Base-by-base conservation (phyloP, 2,888 invertebrate genomes). In the Folsomia manolachei region DNA sequence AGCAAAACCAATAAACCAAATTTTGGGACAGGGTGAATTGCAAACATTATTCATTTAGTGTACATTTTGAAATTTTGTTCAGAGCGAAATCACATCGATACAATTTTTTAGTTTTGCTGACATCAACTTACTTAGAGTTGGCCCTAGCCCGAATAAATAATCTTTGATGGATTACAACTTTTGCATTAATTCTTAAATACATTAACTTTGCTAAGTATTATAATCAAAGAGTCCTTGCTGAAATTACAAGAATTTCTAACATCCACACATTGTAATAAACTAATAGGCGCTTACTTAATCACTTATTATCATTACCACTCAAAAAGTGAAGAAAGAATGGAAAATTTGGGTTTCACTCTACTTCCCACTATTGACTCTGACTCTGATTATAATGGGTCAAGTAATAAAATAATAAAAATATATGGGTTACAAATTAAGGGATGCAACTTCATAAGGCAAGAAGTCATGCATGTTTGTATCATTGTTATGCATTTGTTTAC, bases 341-440 rank as follows among this genome's bases (percentile, higher is more conserved):
- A n/a, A 56, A 56, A 56, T 56, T 56, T 56, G 19, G 56, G 21
- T 39, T 56, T 27, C 63, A 63, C 26, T 63, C 63, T 63, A 27
- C 27, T 63, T 63, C 4, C 27, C 63, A 27, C n/a, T n/a, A n/a
- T n/a, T n/a, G n/a, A n/a, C n/a, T n/a, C n/a, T 63, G 63, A 63
- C 63, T 63, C 27, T 63, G 27, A 4, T 63, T 27, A 63, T 63
- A 26, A 63, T 27, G 26, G 63, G 63, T 63, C 63, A 63, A 24
- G 1, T 19, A 56, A n/a, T 56, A 56, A 4, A 4, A 14, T 64
- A 27, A 21, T 4, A 64, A n/a, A n/a, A n/a, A n/a, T n/a, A n/a
- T n/a, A 64, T 27, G 27, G 63, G 56, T 56, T 56, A 26, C 4
- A 26, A 19, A 63, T 63, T 63, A 24, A 63, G 24, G 24, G 25